These are phyloP conservation scores for Melanostoma scalare DNA, from an alignment of 2,888 invertebrate species.

Conservation along the genomic window DNA sequence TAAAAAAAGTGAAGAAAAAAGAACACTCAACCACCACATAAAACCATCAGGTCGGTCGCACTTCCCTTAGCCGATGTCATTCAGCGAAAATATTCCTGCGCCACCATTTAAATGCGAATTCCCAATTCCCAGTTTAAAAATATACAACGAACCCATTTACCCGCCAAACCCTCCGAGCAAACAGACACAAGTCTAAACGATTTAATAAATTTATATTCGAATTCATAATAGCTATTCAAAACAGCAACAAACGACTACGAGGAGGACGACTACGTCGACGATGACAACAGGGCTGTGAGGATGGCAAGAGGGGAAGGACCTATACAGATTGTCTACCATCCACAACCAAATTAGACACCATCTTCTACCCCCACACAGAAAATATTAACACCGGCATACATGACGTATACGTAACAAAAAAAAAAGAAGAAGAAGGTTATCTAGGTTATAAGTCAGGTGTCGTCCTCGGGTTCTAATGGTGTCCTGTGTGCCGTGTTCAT, in stretches of 20 bases:
- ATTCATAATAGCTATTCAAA: conserved; percentile 67
- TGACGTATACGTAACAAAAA: conserved; percentile 54
- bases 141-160: conserved; percentile 8
- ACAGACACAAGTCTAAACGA: conserved; percentile 51
- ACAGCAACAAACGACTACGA: conserved; percentile 6
- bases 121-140: conserved; percentile 43
- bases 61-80: conserved; percentile 53
- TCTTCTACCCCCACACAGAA: conserved; percentile 5
- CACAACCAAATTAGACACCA: conserved; percentile 43
- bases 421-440: conserved; percentile 35
- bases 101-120: conserved; percentile 33
- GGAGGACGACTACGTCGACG: conserved; percentile 8
- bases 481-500: conserved; percentile 20
- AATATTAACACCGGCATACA: conserved; percentile 47
- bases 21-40: conserved; percentile 9
- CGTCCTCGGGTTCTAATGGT: conserved; percentile 38
- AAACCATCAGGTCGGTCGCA: conserved; percentile 25
- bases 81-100: conserved; percentile 22
- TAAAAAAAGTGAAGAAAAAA: conserved; percentile 27
- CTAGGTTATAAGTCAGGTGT: conserved; percentile 65
- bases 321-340: conserved; percentile 38
- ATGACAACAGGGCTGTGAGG: not conserved
- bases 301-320: conserved; percentile 12
- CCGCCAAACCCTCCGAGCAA: not conserved
- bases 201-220: conserved; percentile 66